Evolutionary conservation across 2,888 invertebrate genomes (phyloP), one percentile per base, ranked within the genome.

Genomic region (Zygaena filipendulae): DNA sequence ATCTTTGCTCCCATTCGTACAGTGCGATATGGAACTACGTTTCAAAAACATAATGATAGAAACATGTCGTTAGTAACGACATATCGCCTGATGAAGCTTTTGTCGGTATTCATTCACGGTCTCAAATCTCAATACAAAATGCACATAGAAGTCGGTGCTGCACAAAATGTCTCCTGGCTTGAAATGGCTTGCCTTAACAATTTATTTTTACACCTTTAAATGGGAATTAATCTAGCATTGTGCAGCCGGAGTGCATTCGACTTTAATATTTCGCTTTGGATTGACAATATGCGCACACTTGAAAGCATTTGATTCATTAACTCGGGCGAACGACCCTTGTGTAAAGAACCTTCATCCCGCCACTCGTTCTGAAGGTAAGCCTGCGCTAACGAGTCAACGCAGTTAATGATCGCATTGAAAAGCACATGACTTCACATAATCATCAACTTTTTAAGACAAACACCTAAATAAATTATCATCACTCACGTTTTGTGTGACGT

Each of bases 231-330:
- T 68, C 66, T 60, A 54, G 58, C 54, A 67, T 72, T 71, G 66
- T 70, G 53, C 48, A 40, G 33, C 36, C 46, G 38, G 46, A 48
- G 50, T 53, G 53, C 55, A 52, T 52, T 52, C 52, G 54, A 52
- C 55, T 52, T 66, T 66, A 62, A 71, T 70, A 67, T 68, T 71
- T 63, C 54, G 59, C 67, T 61, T 52, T 52, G 58, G 66, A 72
- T 74, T 74, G 71, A 64, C 67, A 71, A 70, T 69, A 59, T 59
- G 57, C 53, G 63, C 62, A 45, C 56, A 58, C 59, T n/a, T n/a
- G n/a, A n/a, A 67, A 58, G 55, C 56, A 57, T 63, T 63, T 61
- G 72, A 75, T 74, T 77, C 74, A 77, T 79, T 75, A 77, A 61
- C 62, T 49, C 50, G 39, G 72, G 71, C 60, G 59, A 77, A 75